Percentiles rank a stretch among this genome's conserved stretches.
These are phyloP conservation scores for Maconellicoccus hirsutus DNA, from an alignment of 1,140 invertebrate genomes.

Conservation along the genomic window DNA sequence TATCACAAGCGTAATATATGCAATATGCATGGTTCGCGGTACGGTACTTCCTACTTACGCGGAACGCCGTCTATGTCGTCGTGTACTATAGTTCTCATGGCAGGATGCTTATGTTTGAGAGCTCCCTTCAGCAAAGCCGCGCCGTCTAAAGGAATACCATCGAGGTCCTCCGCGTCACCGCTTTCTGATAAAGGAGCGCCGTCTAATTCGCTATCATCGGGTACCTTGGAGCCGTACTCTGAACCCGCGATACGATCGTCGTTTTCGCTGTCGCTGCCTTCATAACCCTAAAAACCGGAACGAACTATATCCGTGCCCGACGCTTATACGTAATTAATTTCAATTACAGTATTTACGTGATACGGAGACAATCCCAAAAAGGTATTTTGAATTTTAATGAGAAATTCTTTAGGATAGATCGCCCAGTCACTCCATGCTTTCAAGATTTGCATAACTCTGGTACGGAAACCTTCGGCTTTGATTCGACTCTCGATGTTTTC, in stretches of 20 bases:
- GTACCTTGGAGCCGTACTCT: slow-evolving; percentile 32
- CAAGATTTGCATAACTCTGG: slow-evolving; percentile 86
- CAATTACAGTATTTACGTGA: slow-evolving; percentile 10
- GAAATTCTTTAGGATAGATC: slow-evolving; percentile 88
- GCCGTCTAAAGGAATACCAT: slow-evolving; percentile 71
- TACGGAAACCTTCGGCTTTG: slow-evolving; percentile 93
- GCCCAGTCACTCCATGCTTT: slow-evolving; percentile 97
- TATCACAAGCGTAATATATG: no score
- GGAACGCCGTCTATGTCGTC: slow-evolving; percentile 66
- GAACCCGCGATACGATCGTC: neutral
- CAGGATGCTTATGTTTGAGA: slow-evolving; percentile 36
- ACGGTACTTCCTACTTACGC: no score
- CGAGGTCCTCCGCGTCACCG: slow-evolving; percentile 54
- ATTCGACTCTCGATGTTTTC: slow-evolving; percentile 72
- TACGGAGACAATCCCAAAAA: slow-evolving; percentile 56
- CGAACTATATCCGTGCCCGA: neutral
- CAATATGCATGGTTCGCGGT: no score
- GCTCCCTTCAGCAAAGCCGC: slow-evolving; percentile 61
- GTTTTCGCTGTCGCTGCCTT: slow-evolving; percentile 12
- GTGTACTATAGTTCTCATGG: slow-evolving; percentile 31
- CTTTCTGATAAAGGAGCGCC: slow-evolving; percentile 51
- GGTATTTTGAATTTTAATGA: slow-evolving; percentile 79
- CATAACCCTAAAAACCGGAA: neutral
- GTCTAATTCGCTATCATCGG: slow-evolving; percentile 42
- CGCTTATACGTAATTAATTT: neutral